phyloP scores from a whole-genome alignment of 2,888 invertebrate genomes.

The Caenorhabditis sp. region DNA sequence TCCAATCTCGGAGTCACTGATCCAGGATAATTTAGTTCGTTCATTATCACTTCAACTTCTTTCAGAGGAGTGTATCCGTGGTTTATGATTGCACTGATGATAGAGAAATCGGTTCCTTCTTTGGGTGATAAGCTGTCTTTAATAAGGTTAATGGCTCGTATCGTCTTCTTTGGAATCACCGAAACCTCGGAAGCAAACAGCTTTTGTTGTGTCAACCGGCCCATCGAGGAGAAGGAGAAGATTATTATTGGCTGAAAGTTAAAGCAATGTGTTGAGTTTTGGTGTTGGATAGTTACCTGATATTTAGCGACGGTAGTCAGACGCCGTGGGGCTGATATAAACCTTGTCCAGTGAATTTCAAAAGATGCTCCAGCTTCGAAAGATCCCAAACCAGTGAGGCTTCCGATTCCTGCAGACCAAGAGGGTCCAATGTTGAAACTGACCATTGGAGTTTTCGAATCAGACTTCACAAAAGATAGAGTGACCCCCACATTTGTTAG shows the following conservation, averaged over 20 bases:
- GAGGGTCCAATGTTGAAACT: constrained; percentile 56
- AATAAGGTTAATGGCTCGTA: constrained; percentile 64
- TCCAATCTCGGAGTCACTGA: constrained; percentile 10
- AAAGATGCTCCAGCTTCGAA: constrained; percentile 40
- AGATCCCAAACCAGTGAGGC: constrained; percentile 54
- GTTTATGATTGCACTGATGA: constrained; percentile 70
- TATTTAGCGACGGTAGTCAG: constrained; percentile 62
- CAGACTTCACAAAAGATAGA: constrained; percentile 38
- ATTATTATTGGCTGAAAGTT: constrained; percentile 67
- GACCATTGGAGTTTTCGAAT: constrained; percentile 31
- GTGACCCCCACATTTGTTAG: constrained; percentile 55
- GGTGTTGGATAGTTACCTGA: constrained; percentile 46
- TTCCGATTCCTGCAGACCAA: constrained; percentile 54
- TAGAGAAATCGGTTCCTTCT: constrained; percentile 58
- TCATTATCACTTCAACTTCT: constrained; percentile 46
- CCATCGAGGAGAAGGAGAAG: constrained; percentile 62
- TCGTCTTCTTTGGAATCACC: constrained; percentile 56
- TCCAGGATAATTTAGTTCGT: constrained; percentile 16
- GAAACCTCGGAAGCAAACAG: constrained; percentile 47
- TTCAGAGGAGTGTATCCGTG: constrained; percentile 66
- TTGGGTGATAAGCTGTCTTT: constrained; percentile 60
- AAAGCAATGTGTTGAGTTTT: neutral
- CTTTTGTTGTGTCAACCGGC: constrained; percentile 61
- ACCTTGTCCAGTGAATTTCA: constrained; percentile 62
- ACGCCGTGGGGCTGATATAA: constrained; percentile 15